A percentile compares a stretch with the other conserved stretches of the same genome.
Conservation (phyloP, 2,888 invertebrate genomes). For the Acleris holmiana region DNA sequence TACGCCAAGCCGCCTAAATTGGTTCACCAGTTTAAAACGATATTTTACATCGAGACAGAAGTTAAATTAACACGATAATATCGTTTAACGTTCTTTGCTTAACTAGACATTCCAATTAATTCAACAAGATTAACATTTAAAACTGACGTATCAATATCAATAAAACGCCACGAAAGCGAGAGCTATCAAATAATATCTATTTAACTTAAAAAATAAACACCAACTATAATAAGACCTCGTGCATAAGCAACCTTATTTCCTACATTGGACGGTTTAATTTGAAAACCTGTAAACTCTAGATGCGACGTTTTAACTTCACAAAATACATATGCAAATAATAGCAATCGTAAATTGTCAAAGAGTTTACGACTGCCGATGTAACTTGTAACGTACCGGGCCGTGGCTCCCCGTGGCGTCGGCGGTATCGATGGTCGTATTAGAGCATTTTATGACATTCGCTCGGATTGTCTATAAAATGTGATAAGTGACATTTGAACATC, state of each 20-base stretch:
- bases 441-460: slow-evolving; percentile 13
- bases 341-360: slow-evolving; percentile 19
- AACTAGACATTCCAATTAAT: slow-evolving; percentile 3
- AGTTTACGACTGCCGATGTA: slow-evolving; percentile 17
- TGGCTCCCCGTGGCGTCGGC: slow-evolving; percentile 29
- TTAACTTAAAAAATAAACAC: no score
- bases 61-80: no score
- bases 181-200: slow-evolving; percentile 7
- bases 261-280: no score
- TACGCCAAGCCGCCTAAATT: no score
- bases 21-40: no score
- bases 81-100: no score
- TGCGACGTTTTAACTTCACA: no score
- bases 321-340: neutral
- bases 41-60: no score
- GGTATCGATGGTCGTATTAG: slow-evolving; percentile 4
- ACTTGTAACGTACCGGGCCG: slow-evolving; percentile 15
- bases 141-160: slow-evolving; percentile 24
- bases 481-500: slow-evolving; percentile 33
- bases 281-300: no score
- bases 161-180: slow-evolving; percentile 23
- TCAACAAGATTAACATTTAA: neutral
- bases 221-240: no score
- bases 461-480: slow-evolving; percentile 27
- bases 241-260: no score